phyloP scores from a whole-genome alignment of 2,113 vertebrate species.

The Ptilorrhoa leucosticta region DNA sequence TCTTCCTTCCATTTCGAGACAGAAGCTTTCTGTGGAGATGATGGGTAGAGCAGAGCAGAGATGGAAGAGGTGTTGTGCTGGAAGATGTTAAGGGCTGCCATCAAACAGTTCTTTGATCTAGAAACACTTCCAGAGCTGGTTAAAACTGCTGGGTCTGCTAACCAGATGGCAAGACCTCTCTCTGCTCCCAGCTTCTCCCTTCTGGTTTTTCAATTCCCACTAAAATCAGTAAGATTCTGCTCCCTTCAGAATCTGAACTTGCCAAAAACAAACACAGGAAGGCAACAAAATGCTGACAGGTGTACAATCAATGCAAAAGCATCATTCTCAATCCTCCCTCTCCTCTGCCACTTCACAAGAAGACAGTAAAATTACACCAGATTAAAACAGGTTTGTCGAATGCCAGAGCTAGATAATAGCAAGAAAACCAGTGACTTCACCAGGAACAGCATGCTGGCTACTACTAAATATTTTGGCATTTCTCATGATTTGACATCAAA shows the following conservation, averaged over 20 bases:
- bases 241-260: background rate
- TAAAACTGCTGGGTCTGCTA: background rate
- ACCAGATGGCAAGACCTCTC: background rate
- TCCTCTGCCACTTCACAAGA: background rate
- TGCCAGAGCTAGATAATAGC: background rate
- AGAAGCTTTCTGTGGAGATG: background rate
- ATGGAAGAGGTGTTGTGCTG: background rate
- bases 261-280: background rate
- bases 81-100: slow-evolving; percentile 10
- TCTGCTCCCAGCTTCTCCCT: background rate
- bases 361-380: background rate
- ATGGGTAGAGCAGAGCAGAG: background rate
- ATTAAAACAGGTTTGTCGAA: background rate
- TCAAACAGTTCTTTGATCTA: slow-evolving; percentile 17
- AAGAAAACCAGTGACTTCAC: background rate
- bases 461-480: background rate
- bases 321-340: background rate
- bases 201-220: background rate
- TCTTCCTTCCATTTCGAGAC: background rate
- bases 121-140: slow-evolving; percentile 14
- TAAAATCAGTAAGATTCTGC: background rate
- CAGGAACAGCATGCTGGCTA: background rate
- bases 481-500: background rate
- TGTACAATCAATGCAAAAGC: background rate
- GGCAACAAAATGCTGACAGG: background rate